These are phyloP conservation scores for Sylvilagus bachmani DNA, from an alignment of 2,113 vertebrate species.

Conservation along the genomic window DNA sequence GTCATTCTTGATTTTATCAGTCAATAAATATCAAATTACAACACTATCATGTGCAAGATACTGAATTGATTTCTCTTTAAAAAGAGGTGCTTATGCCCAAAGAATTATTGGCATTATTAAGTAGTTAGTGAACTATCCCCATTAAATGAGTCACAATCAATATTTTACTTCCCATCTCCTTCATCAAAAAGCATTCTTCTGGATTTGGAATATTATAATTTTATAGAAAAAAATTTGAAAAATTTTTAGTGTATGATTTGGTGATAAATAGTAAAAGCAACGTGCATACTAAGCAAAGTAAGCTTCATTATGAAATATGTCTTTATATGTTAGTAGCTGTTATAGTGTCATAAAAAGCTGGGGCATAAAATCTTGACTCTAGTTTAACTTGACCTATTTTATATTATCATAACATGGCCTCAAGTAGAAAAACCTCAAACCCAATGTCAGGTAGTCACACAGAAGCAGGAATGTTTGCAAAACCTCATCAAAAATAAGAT, in stretches of 20 bases:
- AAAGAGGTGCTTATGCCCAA: slow-evolving; percentile 60
- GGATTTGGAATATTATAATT: slow-evolving; percentile 36
- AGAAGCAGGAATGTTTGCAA: slow-evolving; percentile 59
- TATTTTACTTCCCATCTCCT: slow-evolving; percentile 58
- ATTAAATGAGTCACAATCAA: slow-evolving; percentile 59
- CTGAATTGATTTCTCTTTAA: slow-evolving; percentile 75
- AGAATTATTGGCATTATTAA: slow-evolving; percentile 74
- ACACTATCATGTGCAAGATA: slow-evolving; percentile 36
- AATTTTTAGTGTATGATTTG: slow-evolving; percentile 4
- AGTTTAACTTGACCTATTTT: slow-evolving; percentile 13
- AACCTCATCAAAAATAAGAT: slow-evolving; percentile 63
- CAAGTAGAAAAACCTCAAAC: slow-evolving; percentile 21
- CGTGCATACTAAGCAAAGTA: slow-evolving; percentile 12
- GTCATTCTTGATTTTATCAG: slow-evolving; percentile 41
- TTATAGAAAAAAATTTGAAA: slow-evolving; percentile 24
- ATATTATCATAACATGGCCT: slow-evolving; percentile 57
- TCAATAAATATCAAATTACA: slow-evolving; percentile 71
- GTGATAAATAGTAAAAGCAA: slow-evolving; percentile 54
- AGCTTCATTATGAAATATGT: slow-evolving; percentile 30
- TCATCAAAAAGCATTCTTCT: slow-evolving; percentile 9
- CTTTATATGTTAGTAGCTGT: slow-evolving; percentile 55
- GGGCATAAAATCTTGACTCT: slow-evolving; percentile 36
- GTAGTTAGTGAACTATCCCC: slow-evolving; percentile 73
- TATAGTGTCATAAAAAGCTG: slow-evolving; percentile 27
- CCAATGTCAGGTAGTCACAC: slow-evolving; percentile 3